Conservation (phyloP, 2,113 vertebrate species). For the Pyrgilauda ruficollis region DNA sequence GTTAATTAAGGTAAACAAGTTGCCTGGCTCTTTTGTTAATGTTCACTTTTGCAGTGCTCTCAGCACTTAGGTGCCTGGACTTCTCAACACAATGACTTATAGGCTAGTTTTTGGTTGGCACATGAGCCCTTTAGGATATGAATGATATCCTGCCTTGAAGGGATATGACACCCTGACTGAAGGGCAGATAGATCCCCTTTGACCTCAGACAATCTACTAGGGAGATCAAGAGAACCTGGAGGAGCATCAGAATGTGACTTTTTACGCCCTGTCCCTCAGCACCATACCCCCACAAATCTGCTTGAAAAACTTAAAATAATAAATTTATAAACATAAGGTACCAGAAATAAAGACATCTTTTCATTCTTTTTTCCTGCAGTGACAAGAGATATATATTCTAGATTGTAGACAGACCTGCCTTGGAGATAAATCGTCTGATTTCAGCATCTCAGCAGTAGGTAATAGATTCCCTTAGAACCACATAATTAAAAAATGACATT, state of each 20-base stretch:
- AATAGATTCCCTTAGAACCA: slow-evolving; percentile 75
- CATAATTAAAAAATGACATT: slow-evolving; percentile 79
- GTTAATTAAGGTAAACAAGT: background rate
- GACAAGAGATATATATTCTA: slow-evolving; percentile 71
- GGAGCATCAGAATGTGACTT: background rate
- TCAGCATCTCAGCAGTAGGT: slow-evolving; percentile 71
- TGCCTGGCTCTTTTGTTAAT: background rate
- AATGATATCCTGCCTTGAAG: background rate
- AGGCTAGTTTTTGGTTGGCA: background rate
- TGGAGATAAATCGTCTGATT: slow-evolving; percentile 76
- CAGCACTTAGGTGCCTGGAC: background rate
- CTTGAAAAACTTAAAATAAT: slow-evolving; percentile 39
- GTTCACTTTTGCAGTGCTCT: background rate
- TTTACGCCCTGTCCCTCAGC: background rate
- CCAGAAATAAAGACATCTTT: slow-evolving; percentile 71
- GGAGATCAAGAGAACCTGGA: background rate
- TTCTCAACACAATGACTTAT: background rate
- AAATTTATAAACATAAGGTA: slow-evolving; percentile 65
- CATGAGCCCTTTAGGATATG: background rate
- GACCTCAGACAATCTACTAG: background rate
- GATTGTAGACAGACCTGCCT: slow-evolving; percentile 67
- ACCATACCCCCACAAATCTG: background rate
- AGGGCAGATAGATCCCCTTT: background rate
- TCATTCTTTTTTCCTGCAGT: slow-evolving; percentile 64
- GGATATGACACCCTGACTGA: background rate